A percentile compares a stretch with the other conserved stretches of the same genome.
phyloP scores from a whole-genome alignment of 1,140 invertebrate species.

The Cataglyphis hispanica region DNA sequence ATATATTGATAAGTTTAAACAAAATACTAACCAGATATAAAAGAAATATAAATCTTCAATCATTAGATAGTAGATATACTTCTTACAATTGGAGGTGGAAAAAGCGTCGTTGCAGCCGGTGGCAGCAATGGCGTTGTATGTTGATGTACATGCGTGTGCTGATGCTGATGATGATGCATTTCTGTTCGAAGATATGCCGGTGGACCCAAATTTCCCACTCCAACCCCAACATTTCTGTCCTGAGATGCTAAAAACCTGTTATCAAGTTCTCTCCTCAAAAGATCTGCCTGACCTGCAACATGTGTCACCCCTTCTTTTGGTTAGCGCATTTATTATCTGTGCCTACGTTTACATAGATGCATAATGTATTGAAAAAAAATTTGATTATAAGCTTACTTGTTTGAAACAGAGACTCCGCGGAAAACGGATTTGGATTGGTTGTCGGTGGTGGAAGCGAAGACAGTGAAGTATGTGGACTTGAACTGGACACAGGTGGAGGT shows the following conservation, averaged over 20 bases:
- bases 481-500: constrained; percentile 88
- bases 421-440: constrained; percentile 93
- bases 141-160: constrained; percentile 96
- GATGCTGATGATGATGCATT: constrained; percentile 96
- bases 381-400: constrained; percentile 89
- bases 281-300: constrained; percentile 91
- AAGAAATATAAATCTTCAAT: not conserved
- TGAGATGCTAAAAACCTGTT: constrained; percentile 94
- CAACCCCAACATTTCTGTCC: constrained; percentile 88
- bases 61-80: not conserved
- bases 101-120: constrained; percentile 87
- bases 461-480: constrained; percentile 86
- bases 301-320: constrained; percentile 83
- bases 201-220: constrained; percentile 83
- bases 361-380: not conserved
- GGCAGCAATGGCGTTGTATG: constrained; percentile 90
- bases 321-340: constrained; percentile 70
- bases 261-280: constrained; percentile 96
- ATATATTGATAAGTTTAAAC: constrained; percentile 36
- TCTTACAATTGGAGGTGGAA: constrained; percentile 89
- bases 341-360: not conserved
- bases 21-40: constrained; percentile 19
- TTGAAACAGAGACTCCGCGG: constrained; percentile 95
- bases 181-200: constrained; percentile 93
- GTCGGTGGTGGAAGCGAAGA: constrained; percentile 86